Evolutionary conservation across 2,888 invertebrate genomes (phyloP).

Genomic region (Axea sp.): DNA sequence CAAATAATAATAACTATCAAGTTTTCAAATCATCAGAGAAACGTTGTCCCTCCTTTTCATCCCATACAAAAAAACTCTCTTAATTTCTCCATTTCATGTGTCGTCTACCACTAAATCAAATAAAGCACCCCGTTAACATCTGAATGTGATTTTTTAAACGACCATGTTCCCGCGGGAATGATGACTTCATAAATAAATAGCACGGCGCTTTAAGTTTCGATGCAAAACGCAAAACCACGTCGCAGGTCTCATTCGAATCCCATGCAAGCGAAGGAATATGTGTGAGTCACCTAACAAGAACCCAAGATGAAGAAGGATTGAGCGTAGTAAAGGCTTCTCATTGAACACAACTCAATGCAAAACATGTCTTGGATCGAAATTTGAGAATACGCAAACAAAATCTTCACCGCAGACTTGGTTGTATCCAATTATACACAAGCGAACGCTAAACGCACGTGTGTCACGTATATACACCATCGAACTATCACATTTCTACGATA

Average conservation of each 20-base stretch:
- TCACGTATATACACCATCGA: slow-evolving; percentile 43
- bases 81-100: slow-evolving; percentile 13
- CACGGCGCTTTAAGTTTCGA: background rate
- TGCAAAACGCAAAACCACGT: slow-evolving; percentile 4
- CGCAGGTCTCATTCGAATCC: slow-evolving; percentile 25
- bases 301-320: background rate
- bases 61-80: slow-evolving; percentile 5
- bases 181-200: slow-evolving; percentile 38
- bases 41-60: too few relatives aligned
- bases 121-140: slow-evolving; percentile 3
- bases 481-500: slow-evolving; percentile 37
- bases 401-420: slow-evolving; percentile 41
- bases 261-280: background rate
- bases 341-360: slow-evolving; percentile 22
- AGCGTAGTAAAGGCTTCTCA: background rate
- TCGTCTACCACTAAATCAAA: slow-evolving; percentile 14
- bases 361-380: slow-evolving; percentile 55
- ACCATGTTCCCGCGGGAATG: slow-evolving; percentile 5
- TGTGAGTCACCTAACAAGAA: background rate
- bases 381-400: slow-evolving; percentile 50
- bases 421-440: slow-evolving; percentile 50
- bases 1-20: too few relatives aligned
- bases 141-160: slow-evolving; percentile 16
- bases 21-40: too few relatives aligned
- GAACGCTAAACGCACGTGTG: slow-evolving; percentile 20